Conservation (phyloP, 2,888 invertebrate species). For the Conistra vaccinii region DNA sequence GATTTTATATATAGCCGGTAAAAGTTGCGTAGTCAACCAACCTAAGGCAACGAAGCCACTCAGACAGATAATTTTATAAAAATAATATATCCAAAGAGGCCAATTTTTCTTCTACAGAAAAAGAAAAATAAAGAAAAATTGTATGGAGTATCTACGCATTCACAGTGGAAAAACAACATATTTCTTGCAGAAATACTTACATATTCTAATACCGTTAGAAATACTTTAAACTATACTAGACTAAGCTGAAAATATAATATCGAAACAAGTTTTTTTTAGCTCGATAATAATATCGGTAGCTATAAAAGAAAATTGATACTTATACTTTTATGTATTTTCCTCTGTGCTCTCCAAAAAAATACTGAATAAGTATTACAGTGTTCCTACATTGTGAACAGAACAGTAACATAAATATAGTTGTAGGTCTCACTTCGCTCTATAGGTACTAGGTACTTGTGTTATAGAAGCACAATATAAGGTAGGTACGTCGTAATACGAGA, state of each 20-base stretch:
- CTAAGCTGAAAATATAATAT: conserved; percentile 11
- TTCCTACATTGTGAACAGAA: conserved; percentile 7
- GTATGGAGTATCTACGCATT: conserved; percentile 12
- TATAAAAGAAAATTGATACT: neutral
- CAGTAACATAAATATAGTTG: conserved; percentile 2
- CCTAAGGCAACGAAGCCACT: conserved; percentile 13
- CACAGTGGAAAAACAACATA: conserved; percentile 9
- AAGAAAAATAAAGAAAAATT: neutral
- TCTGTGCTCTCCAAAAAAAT: conserved; percentile 6
- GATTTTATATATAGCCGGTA: neutral
- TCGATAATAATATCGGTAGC: neutral
- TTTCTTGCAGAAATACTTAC: neutral
- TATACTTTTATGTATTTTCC: neutral
- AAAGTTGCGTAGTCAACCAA: conserved; percentile 2
- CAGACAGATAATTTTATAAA: conserved; percentile 24
- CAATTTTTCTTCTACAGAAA: no score
- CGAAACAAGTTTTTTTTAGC: neutral
- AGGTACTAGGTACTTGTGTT: no score
- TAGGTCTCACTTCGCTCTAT: neutral
- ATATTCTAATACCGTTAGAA: conserved; percentile 19
- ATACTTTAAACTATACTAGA: neutral
- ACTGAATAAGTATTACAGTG: neutral
- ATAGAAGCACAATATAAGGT: no score
- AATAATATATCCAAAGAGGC: conserved; percentile 6
- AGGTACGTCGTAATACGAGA: no score